Conservation (phyloP, 1,140 invertebrate species). For the Babylonia areolata region DNA sequence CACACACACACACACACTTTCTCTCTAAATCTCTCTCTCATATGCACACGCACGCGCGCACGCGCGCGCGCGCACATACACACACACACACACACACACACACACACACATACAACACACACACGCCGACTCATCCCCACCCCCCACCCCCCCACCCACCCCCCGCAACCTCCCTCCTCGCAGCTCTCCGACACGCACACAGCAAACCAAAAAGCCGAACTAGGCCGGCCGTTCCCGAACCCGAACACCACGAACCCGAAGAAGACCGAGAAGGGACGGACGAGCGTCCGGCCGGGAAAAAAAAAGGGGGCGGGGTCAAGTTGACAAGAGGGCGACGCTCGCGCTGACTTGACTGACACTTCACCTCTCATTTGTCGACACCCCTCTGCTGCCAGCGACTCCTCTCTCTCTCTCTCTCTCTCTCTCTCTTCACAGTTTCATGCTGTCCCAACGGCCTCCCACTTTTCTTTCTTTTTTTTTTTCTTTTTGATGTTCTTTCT, state of each 20-base stretch:
- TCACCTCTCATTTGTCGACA: background rate
- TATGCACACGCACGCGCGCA: too few relatives aligned
- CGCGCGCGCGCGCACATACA: too few relatives aligned
- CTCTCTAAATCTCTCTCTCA: too few relatives aligned
- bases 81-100: too few relatives aligned
- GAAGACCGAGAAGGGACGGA: background rate
- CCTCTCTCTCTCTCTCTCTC: background rate
- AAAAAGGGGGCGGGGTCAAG: background rate
- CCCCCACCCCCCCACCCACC: too few relatives aligned
- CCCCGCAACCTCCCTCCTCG: too few relatives aligned
- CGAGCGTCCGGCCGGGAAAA: background rate
- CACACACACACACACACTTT: too few relatives aligned
- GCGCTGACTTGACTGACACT: background rate
- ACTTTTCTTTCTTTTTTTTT: background rate
- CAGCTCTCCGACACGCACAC: too few relatives aligned
- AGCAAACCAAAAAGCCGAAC: too few relatives aligned
- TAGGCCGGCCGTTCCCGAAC: too few relatives aligned
- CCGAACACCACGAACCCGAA: background rate
- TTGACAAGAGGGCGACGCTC: background rate
- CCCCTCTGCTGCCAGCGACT: background rate
- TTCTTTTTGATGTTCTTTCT: background rate
- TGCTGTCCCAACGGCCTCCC: background rate
- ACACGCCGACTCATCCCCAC: too few relatives aligned
- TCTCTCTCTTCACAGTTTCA: background rate
- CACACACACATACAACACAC: too few relatives aligned